Percentiles rank a stretch among this genome's conserved stretches.
Evolutionary conservation across 2,888 invertebrate genomes (phyloP).

Genomic region (Podabrus alpinus): DNA sequence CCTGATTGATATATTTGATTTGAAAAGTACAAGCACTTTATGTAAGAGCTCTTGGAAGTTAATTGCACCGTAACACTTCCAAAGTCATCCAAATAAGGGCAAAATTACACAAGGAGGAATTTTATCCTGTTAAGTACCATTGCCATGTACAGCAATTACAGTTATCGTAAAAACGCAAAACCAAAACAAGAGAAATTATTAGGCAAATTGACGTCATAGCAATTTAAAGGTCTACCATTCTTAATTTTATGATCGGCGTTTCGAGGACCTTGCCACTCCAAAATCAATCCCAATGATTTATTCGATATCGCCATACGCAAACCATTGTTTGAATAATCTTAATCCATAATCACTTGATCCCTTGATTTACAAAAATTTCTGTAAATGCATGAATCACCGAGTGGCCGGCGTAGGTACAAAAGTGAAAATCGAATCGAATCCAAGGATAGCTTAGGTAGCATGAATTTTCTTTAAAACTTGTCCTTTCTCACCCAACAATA

Average conservation of each 20-base stretch:
- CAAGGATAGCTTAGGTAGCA: not conserved
- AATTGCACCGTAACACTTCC: slow-evolving; percentile 4
- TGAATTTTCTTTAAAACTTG: not conserved
- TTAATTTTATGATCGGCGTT: not conserved
- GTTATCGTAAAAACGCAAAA: not conserved
- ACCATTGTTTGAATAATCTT: not conserved
- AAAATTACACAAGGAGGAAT: not conserved
- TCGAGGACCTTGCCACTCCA: slow-evolving; percentile 17
- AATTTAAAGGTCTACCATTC: slow-evolving; percentile 1
- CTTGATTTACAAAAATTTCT: not conserved
- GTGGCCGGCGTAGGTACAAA: not conserved
- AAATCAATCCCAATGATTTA: slow-evolving; percentile 9
- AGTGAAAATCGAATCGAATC: not conserved
- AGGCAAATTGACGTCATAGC: not conserved
- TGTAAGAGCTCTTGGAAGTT: not conserved
- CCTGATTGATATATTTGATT: not conserved
- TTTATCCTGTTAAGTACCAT: not conserved
- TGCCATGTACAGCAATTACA: not conserved
- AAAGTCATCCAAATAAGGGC: slow-evolving; percentile 5
- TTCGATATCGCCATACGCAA: slow-evolving; percentile 4
- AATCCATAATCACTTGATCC: not conserved
- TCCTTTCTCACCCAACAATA: not conserved
- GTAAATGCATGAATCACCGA: not conserved
- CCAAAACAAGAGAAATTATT: not conserved
- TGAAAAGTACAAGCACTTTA: not conserved